Percentiles rank a stretch among this genome's conserved stretches.
Conservation (phyloP, 1,140 invertebrate species). For the Phocides pigmalion region DNA sequence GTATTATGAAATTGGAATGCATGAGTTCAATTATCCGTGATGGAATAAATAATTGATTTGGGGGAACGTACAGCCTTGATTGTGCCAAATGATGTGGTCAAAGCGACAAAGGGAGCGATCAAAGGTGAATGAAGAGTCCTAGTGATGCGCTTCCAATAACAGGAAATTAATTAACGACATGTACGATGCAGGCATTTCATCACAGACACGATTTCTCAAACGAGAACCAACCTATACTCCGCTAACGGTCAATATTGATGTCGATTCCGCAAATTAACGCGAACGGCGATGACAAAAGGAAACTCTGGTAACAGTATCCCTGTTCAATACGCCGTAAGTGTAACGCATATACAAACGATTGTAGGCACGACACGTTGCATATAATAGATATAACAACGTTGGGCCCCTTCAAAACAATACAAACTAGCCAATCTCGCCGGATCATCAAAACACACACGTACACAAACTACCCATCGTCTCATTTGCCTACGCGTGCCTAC, state of each 20-base stretch:
- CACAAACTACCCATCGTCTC: slow-evolving; percentile 1
- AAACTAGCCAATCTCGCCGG: slow-evolving; percentile 20
- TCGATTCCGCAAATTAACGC: not conserved
- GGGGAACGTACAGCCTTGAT: too few species aligned
- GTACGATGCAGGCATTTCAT: not conserved
- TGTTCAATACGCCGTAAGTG: not conserved
- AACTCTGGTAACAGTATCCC: not conserved
- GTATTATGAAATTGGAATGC: too few species aligned
- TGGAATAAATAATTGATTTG: too few species aligned
- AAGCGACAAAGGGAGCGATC: slow-evolving; percentile 10
- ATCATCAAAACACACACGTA: slow-evolving; percentile 24
- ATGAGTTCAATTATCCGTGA: too few species aligned
- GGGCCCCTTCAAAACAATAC: slow-evolving; percentile 20
- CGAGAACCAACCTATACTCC: not conserved
- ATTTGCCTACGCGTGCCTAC: slow-evolving; percentile 17
- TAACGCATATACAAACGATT: slow-evolving; percentile 15
- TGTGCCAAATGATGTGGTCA: not conserved
- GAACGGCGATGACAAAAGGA: not conserved
- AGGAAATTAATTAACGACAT: slow-evolving; percentile 8
- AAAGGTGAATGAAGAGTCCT: not conserved
- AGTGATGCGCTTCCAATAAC: not conserved
- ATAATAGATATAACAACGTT: slow-evolving; percentile 8
- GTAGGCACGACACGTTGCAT: not conserved
- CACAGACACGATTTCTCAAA: not conserved
- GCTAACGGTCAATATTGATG: not conserved